phyloP scores from a whole-genome alignment of 2,113 vertebrate genomes.

The Cichladusa arquata region DNA sequence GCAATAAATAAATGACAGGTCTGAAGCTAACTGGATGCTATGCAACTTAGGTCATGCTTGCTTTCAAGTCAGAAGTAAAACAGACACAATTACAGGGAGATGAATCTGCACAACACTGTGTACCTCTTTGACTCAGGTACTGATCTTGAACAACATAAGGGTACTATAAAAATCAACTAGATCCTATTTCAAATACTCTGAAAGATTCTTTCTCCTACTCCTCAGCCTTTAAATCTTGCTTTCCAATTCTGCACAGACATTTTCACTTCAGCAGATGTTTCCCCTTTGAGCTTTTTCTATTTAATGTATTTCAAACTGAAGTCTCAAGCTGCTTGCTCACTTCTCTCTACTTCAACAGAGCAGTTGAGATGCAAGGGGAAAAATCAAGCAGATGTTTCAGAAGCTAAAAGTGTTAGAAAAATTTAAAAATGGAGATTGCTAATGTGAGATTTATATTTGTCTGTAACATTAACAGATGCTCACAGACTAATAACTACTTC shows the following conservation, averaged over 20 bases:
- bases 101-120: background rate
- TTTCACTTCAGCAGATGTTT: constrained; percentile 23
- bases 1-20: background rate
- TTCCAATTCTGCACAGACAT: background rate
- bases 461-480: constrained; percentile 70
- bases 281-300: constrained; percentile 23
- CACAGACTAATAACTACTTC: constrained; percentile 60
- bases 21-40: background rate
- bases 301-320: constrained; percentile 57
- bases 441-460: constrained; percentile 69
- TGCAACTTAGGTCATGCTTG: background rate
- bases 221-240: background rate
- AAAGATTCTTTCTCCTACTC: background rate
- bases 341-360: constrained; percentile 46
- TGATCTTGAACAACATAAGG: background rate
- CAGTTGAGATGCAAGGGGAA: constrained; percentile 36
- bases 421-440: constrained; percentile 45
- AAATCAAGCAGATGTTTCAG: constrained; percentile 77
- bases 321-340: constrained; percentile 58
- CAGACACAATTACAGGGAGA: background rate
- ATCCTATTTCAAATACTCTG: background rate
- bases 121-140: background rate
- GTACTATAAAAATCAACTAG: background rate
- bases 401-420: constrained; percentile 52
- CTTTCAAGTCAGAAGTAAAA: background rate